A percentile compares a stretch with the other conserved stretches of the same genome.
Evolutionary conservation across 2,797 vertebrate species (phyloP).

Genomic region (Avahi laniger): DNA sequence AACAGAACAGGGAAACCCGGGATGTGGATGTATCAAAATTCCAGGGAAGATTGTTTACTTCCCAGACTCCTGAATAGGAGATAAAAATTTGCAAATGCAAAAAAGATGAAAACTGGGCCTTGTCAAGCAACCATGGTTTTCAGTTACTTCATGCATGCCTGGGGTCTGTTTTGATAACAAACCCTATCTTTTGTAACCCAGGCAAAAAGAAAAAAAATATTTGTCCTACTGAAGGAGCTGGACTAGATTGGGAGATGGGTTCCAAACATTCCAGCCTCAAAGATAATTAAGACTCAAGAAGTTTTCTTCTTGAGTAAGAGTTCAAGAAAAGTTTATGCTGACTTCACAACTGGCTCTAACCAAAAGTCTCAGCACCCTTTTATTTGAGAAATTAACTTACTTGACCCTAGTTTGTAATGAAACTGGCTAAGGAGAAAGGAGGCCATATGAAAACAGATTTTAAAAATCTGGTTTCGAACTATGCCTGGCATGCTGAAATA

Average conservation of each 20-base stretch:
- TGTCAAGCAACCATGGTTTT: neutral
- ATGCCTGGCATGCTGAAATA: constrained; percentile 65
- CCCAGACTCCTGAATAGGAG: constrained; percentile 33
- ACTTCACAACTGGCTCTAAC: constrained; percentile 58
- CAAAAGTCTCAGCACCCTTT: constrained; percentile 41
- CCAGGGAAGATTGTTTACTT: constrained; percentile 25
- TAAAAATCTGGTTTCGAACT: constrained; percentile 64
- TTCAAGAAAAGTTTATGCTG: constrained; percentile 62
- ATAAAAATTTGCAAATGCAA: constrained; percentile 44
- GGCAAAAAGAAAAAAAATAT: constrained; percentile 39
- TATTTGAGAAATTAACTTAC: constrained; percentile 45
- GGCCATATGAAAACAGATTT: constrained; percentile 46
- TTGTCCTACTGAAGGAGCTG: constrained; percentile 49
- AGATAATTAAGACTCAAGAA: constrained; percentile 61
- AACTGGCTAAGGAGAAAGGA: constrained; percentile 52
- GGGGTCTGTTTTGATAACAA: constrained; percentile 58
- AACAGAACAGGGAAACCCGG: neutral
- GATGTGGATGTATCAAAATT: neutral
- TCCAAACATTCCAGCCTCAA: constrained; percentile 27
- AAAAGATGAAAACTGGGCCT: constrained; percentile 20
- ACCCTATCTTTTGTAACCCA: constrained; percentile 35
- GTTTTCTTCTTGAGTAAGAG: constrained; percentile 65
- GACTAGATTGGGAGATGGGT: constrained; percentile 55
- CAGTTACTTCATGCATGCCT: neutral
- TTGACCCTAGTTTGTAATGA: constrained; percentile 61